A percentile compares a stretch with the other conserved stretches of the same genome.
Evolutionary conservation across 2,113 vertebrate genomes (phyloP).

Genomic region (Nesogale talazaci): DNA sequence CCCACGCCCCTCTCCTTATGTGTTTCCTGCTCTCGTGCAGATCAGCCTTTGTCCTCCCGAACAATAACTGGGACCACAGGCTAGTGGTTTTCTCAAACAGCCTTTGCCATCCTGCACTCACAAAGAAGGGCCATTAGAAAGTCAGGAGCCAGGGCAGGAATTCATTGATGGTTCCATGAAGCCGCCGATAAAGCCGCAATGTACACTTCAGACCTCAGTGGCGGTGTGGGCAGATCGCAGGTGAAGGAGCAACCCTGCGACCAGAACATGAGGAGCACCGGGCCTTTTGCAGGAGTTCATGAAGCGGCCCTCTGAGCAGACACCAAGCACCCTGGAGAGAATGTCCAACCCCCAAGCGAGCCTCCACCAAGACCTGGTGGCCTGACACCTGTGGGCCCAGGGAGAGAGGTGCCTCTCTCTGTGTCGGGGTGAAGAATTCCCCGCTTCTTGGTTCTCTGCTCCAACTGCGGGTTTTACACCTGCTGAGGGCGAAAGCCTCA

Average conservation of each 20-base stretch:
- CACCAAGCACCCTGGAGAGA: neutral
- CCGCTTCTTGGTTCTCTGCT: conserved; percentile 6
- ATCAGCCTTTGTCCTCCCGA: conserved; percentile 28
- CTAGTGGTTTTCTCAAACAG: conserved; percentile 46
- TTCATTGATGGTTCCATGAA: neutral
- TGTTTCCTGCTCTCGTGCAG: neutral
- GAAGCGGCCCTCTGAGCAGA: neutral
- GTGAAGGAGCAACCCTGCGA: neutral
- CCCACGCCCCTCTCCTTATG: neutral
- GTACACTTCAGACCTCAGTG: neutral
- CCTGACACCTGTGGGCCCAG: neutral
- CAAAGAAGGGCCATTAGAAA: conserved; percentile 49
- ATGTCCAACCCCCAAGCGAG: neutral
- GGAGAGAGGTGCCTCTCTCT: neutral
- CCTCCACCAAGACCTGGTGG: neutral
- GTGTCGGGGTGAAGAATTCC: neutral
- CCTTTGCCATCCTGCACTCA: conserved; percentile 52
- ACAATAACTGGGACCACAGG: conserved; percentile 22
- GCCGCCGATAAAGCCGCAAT: conserved; percentile 1
- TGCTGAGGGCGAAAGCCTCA: conserved; percentile 63
- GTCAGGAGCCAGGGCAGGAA: conserved; percentile 25
- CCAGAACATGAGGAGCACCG: neutral
- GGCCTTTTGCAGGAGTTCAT: neutral
- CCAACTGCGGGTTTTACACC: conserved; percentile 59
- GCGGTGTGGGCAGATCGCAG: neutral